Base-by-base conservation (phyloP, 2,113 vertebrate genomes). In the Phaethornis superciliosus region DNA sequence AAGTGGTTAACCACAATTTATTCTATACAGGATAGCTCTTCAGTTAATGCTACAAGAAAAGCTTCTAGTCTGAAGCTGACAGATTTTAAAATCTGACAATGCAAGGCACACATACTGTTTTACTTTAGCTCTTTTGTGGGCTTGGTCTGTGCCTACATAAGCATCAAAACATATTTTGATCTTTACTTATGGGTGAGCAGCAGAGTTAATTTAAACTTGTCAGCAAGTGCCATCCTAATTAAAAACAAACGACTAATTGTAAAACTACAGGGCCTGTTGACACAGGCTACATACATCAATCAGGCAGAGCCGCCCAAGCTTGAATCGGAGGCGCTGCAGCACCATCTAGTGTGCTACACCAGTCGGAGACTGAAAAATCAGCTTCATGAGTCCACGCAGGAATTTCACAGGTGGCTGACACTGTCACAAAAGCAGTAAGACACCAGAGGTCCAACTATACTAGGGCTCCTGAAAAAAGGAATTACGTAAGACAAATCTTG, bases 331-430 rank as follows among this genome's bases (percentile, higher is more conserved):
- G 88, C 91, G 59, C 65, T 42, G 76, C 77, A 97, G 96, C 94
- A 62, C 98, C 97, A 95, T 54, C 98, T 98, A 94, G 93, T 27
- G 98, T 27, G 40, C 28, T 30, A 22, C 32, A 6, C 1, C 3
- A 52, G 52, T 17, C 10, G 18, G 27, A 71, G 58, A 70, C 2
- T 24, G 28, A 82, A 90, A 83, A 33, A n/a, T 4, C 11, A 30
- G 10, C 42, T 44, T 60, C 24, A 49, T 2, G 7, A 42, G 33
- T 24, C 28, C 40, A 49, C 26, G 24, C 3, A 37, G 35, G 51
- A 76, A 28, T 62, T 32, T 33, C 28, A 56, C 35, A 67, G 19
- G 30, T 0, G 27, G 33, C n/a, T 9, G 42, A 54, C 21, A 30
- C 47, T 69, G 15, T 33, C 60, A 46, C 15, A 47, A 63, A 78